These are phyloP conservation scores for Xiphophorus hellerii DNA, from an alignment of 2,113 vertebrate genomes.

Conservation along the genomic window DNA sequence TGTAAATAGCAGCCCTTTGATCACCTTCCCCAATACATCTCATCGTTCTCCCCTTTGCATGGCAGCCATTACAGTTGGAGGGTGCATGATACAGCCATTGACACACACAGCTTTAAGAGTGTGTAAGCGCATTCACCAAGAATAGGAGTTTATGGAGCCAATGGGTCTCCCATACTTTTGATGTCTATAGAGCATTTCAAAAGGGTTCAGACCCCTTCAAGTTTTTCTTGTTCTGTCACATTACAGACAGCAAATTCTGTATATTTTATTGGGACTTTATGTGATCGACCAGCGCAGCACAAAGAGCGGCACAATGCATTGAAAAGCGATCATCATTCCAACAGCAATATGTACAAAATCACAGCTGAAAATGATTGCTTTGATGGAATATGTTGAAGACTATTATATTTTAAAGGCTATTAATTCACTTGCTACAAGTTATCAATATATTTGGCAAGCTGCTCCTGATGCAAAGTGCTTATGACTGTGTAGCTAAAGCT, in stretches of 20 bases:
- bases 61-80: slow-evolving; percentile 66
- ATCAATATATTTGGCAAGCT: not conserved
- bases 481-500: no score
- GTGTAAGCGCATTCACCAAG: slow-evolving; percentile 30
- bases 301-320: not conserved
- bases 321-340: not conserved
- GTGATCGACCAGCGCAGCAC: not conserved
- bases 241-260: not conserved
- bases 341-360: not conserved
- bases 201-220: not conserved
- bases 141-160: not conserved
- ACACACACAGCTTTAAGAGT: slow-evolving; percentile 45
- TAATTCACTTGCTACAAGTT: not conserved
- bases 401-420: not conserved
- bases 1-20: slow-evolving; percentile 77
- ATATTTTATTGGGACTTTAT: not conserved
- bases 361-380: not conserved
- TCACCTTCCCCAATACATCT: slow-evolving; percentile 69
- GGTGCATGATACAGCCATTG: slow-evolving; percentile 53
- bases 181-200: not conserved
- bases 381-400: not conserved
- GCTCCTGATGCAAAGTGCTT: not conserved
- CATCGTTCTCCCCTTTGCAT: slow-evolving; percentile 71
- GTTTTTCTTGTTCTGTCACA: not conserved
- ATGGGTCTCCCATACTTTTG: not conserved